Conservation (phyloP, 2,797 vertebrate species). For the Allobates femoralis region DNA sequence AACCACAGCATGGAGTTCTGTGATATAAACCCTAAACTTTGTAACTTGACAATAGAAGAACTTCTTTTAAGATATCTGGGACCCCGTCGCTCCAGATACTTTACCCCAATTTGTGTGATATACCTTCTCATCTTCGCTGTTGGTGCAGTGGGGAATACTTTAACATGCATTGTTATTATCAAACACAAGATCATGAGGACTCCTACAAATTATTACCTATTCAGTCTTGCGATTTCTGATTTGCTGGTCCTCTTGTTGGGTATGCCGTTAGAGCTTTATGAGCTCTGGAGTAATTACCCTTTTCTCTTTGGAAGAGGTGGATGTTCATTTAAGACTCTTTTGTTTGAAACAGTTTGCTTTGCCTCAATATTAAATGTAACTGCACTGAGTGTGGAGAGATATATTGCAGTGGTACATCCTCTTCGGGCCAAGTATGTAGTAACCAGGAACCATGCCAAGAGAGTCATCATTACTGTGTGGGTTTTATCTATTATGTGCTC, state of each 20-base stretch:
- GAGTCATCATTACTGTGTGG: slow-evolving; percentile 87
- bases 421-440: slow-evolving; percentile 88
- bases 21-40: slow-evolving; percentile 69
- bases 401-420: slow-evolving; percentile 91
- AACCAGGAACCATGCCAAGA: slow-evolving; percentile 85
- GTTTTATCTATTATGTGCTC: slow-evolving; percentile 84
- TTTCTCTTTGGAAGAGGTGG: slow-evolving; percentile 85
- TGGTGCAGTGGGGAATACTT: slow-evolving; percentile 84
- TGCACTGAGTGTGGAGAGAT: slow-evolving; percentile 90
- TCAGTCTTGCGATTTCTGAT: slow-evolving; percentile 92
- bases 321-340: slow-evolving; percentile 90
- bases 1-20: slow-evolving; percentile 61
- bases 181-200: slow-evolving; percentile 90
- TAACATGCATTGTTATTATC: slow-evolving; percentile 89
- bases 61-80: slow-evolving; percentile 85
- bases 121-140: slow-evolving; percentile 89
- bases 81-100: slow-evolving; percentile 79
- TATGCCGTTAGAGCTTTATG: slow-evolving; percentile 93
- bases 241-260: slow-evolving; percentile 91
- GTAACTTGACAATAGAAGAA: slow-evolving; percentile 80
- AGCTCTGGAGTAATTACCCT: slow-evolving; percentile 93
- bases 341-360: slow-evolving; percentile 92
- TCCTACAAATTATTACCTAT: slow-evolving; percentile 93
- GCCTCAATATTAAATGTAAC: slow-evolving; percentile 94
- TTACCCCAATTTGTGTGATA: slow-evolving; percentile 82